Evolutionary conservation across 2,797 vertebrate genomes (phyloP).

Genomic region (Triplophysa bombifrons): DNA sequence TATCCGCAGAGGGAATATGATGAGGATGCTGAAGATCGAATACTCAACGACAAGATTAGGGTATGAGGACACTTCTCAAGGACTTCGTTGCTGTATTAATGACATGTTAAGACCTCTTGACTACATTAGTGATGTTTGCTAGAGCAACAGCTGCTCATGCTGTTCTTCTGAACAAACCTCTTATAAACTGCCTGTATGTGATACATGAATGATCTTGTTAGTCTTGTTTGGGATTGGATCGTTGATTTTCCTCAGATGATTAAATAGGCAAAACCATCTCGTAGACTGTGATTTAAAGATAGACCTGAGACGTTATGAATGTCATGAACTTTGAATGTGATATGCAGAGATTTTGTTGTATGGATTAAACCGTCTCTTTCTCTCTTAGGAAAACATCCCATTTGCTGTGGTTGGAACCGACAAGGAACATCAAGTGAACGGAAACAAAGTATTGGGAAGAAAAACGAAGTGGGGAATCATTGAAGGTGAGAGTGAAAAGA

Average conservation of each 20-base stretch:
- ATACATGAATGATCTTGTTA: no score
- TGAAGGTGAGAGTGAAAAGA: conserved; percentile 81
- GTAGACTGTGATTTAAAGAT: no score
- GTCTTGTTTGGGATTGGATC: no score
- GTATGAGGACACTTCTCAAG: conserved; percentile 67
- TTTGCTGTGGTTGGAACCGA: conserved; percentile 95
- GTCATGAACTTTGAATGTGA: not conserved
- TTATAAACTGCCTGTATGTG: no score
- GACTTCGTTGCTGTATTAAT: not conserved
- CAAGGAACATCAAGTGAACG: conserved; percentile 91
- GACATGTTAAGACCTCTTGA: not conserved
- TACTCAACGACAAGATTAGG: conserved; percentile 88
- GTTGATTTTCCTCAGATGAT: no score
- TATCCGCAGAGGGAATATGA: conserved; percentile 91
- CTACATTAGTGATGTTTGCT: not conserved
- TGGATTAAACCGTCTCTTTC: not conserved
- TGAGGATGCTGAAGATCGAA: conserved; percentile 83
- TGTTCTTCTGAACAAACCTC: not conserved
- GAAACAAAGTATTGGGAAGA: conserved; percentile 89
- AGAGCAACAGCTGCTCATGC: not conserved
- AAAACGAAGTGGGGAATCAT: conserved; percentile 98
- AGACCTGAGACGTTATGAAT: not conserved
- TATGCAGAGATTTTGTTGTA: not conserved
- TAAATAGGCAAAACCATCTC: no score
- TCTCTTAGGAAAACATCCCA: conserved; percentile 87